phyloP scores from a whole-genome alignment of 2,888 invertebrate genomes.

The Altica lythri region DNA sequence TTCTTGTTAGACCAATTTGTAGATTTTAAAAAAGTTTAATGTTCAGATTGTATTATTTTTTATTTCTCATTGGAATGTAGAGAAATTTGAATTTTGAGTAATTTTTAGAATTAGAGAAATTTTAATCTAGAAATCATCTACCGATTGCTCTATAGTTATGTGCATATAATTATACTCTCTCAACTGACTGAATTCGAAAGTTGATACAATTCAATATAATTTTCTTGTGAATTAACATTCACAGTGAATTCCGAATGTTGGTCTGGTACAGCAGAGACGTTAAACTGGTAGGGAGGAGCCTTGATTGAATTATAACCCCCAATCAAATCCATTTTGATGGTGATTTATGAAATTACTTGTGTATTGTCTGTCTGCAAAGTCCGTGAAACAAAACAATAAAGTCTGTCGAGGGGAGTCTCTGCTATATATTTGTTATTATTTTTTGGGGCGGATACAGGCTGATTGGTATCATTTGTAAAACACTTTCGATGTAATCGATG shows the following conservation, averaged over 20 bases:
- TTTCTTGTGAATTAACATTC: constrained; percentile 22
- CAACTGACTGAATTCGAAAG: too few species aligned
- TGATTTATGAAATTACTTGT: constrained; percentile 36
- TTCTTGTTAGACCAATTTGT: too few species aligned
- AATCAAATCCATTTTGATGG: constrained; percentile 37
- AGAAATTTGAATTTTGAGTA: too few species aligned
- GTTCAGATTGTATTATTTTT: too few species aligned
- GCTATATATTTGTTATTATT: constrained; percentile 1
- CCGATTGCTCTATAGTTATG: too few species aligned
- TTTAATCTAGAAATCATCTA: not conserved
- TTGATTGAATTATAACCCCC: constrained; percentile 37
- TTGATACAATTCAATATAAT: not conserved
- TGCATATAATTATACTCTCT: too few species aligned
- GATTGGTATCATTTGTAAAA: not conserved
- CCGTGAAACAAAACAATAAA: constrained; percentile 32
- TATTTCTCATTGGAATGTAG: too few species aligned
- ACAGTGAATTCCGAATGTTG: constrained; percentile 14
- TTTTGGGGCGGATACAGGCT: not conserved
- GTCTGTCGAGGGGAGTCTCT: constrained; percentile 8
- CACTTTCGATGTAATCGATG: constrained; percentile 1
- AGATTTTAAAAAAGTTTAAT: too few species aligned
- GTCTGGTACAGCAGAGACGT: constrained; percentile 7
- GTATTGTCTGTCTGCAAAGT: constrained; percentile 32
- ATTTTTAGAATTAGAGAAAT: too few species aligned
- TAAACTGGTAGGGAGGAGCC: constrained; percentile 20